Evolutionary conservation across 35 echinoderm and acorn worm genomes (phyloP).

Genomic region (Stichopus chloronotus): DNA sequence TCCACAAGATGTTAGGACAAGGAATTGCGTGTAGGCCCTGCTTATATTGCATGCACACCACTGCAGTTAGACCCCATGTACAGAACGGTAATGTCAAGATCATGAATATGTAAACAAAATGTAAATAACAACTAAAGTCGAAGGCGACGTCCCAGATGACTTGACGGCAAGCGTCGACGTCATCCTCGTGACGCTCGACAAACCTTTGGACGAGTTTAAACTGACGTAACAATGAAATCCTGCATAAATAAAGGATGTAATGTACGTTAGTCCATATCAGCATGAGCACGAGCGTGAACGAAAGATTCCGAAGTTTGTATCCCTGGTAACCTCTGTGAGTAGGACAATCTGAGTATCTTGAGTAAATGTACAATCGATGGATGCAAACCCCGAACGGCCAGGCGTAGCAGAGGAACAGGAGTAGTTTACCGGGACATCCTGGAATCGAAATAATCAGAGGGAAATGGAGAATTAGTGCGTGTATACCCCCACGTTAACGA

Average conservation of each 20-base stretch:
- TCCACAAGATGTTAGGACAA: neutral
- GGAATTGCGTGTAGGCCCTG: neutral
- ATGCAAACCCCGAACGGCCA: neutral
- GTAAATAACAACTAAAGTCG: neutral
- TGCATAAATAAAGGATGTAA: neutral
- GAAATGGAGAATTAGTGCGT: neutral
- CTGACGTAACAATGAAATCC: neutral
- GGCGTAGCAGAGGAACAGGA: neutral
- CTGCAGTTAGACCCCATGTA: slow-evolving; percentile 1
- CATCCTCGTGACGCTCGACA: neutral
- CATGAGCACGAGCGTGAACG: neutral
- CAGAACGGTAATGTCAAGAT: neutral
- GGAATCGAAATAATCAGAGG: neutral
- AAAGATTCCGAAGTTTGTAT: neutral
- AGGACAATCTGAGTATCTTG: neutral
- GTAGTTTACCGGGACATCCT: neutral
- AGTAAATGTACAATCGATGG: neutral
- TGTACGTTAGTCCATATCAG: neutral
- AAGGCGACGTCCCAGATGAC: neutral
- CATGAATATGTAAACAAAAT: slow-evolving; percentile 29
- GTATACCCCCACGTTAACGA: too few species aligned
- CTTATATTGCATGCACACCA: slow-evolving; percentile 21
- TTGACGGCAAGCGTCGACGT: neutral
- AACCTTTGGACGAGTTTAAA: neutral
- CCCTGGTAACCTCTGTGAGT: neutral